These are phyloP conservation scores for Atherinomorus stipes DNA, from an alignment of 2,113 vertebrate genomes.

Conservation along the genomic window DNA sequence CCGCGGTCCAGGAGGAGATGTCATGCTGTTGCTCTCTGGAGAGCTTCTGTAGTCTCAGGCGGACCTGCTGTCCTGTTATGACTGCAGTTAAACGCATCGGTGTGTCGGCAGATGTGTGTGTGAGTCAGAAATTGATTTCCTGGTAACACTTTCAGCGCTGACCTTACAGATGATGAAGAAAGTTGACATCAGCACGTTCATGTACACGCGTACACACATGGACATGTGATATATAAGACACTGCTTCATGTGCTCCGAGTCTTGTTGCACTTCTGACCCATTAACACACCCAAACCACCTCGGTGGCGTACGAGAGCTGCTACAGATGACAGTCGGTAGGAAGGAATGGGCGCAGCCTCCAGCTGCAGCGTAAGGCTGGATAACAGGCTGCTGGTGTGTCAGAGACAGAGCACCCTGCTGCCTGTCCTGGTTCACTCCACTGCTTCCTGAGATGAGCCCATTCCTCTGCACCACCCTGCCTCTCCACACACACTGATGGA, in stretches of 20 bases:
- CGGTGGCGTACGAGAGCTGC: not conserved
- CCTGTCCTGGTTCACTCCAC: constrained; percentile 65
- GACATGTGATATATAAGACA: no score
- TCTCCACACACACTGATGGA: constrained; percentile 59
- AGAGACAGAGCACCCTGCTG: constrained; percentile 68
- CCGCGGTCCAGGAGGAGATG: constrained; percentile 16
- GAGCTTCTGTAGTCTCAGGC: constrained; percentile 44
- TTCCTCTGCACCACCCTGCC: constrained; percentile 31
- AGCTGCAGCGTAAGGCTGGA: constrained; percentile 20
- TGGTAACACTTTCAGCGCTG: constrained; percentile 19
- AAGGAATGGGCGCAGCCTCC: constrained; percentile 18
- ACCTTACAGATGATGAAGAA: constrained; percentile 45
- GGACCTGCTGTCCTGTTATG: constrained; percentile 20
- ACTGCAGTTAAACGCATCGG: constrained; percentile 14
- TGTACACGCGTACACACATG: not conserved
- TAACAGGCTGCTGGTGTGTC: constrained; percentile 42
- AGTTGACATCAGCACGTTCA: constrained; percentile 12
- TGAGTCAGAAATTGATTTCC: constrained; percentile 50
- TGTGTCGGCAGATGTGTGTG: constrained; percentile 18
- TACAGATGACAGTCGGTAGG: not conserved
- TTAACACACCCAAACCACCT: not conserved
- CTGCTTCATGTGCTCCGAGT: no score
- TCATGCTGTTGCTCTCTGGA: constrained; percentile 48
- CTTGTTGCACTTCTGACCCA: not conserved
- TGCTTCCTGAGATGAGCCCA: constrained; percentile 71